phyloP scores from a whole-genome alignment of 2,797 vertebrate species.

The Sebastes melanostomus region DNA sequence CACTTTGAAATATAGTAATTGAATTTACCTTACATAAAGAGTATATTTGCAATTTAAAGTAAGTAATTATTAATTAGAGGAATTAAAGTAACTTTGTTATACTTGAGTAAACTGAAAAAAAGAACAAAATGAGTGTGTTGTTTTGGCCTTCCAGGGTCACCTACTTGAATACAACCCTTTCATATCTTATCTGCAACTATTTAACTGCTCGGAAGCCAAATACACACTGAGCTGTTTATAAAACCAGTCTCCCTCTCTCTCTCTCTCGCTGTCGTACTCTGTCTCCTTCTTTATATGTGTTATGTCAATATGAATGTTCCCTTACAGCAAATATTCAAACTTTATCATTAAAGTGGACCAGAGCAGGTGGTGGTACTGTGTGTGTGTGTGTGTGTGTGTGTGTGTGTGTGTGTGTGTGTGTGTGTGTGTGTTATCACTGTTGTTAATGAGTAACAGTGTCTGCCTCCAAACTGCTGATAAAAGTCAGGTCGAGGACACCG shows the following conservation, averaged over 20 bases:
- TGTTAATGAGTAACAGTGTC: slow-evolving; percentile 78
- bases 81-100: neutral
- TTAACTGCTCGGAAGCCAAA: neutral
- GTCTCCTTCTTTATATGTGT: slow-evolving; percentile 27
- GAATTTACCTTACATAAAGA: neutral
- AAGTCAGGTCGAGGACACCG: slow-evolving; percentile 62
- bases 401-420: slow-evolving; percentile 21
- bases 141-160: neutral
- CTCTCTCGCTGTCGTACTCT: neutral
- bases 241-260: neutral
- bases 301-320: slow-evolving; percentile 45
- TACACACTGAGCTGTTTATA: neutral
- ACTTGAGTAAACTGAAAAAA: neutral
- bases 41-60: neutral
- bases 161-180: neutral
- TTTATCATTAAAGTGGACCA: slow-evolving; percentile 57
- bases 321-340: slow-evolving; percentile 53
- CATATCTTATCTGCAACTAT: neutral
- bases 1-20: neutral
- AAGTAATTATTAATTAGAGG: neutral
- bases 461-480: slow-evolving; percentile 73
- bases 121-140: neutral
- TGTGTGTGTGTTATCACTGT: slow-evolving; percentile 37
- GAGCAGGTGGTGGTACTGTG: slow-evolving; percentile 49
- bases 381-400: slow-evolving; percentile 12